Percentiles rank a stretch among this genome's conserved stretches.
Conservation (phyloP, 92 coral and sea anemone genomes). For the Porites evermanni region DNA sequence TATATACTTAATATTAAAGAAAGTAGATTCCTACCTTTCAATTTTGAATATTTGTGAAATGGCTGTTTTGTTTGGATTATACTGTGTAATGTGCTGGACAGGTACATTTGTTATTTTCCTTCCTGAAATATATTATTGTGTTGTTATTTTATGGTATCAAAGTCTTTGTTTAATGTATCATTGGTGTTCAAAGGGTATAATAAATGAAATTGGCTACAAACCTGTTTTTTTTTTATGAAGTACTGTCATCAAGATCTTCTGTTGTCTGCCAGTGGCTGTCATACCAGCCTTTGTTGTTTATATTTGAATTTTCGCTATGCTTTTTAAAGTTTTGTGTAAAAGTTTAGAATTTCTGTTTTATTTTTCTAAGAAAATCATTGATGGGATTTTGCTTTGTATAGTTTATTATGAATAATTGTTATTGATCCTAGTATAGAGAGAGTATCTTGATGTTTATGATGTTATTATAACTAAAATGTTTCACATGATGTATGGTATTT, state of each 20-base stretch:
- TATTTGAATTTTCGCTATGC: constrained; percentile 30
- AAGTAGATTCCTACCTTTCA: constrained; percentile 11
- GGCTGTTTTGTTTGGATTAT: constrained; percentile 7
- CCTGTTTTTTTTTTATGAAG: constrained; percentile 33
- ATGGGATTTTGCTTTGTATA: constrained; percentile 34
- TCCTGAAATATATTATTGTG: constrained; percentile 21
- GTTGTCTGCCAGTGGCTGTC: constrained; percentile 29
- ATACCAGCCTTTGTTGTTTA: constrained; percentile 36
- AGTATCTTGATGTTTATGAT: constrained; percentile 36
- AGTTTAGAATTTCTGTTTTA: constrained; percentile 27
- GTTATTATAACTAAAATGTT: constrained; percentile 16
- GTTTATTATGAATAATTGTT: constrained; percentile 37
- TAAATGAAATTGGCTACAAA: constrained; percentile 14
- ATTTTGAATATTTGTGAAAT: constrained; percentile 15
- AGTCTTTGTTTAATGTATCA: constrained; percentile 24
- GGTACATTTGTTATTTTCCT: constrained; percentile 28
- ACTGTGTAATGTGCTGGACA: constrained; percentile 16
- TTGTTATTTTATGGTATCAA: constrained; percentile 29
- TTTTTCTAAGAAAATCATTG: constrained; percentile 24
- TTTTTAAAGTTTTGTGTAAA: constrained; percentile 28
- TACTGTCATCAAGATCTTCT: constrained; percentile 40
- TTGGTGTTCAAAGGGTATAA: constrained; percentile 30
- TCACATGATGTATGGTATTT: constrained; percentile 30
- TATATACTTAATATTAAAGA: constrained; percentile 18
- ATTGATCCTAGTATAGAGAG: constrained; percentile 33